These are phyloP conservation scores for Herpetotheres cachinnans DNA, from an alignment of 2,113 vertebrate genomes.

Conservation along the genomic window DNA sequence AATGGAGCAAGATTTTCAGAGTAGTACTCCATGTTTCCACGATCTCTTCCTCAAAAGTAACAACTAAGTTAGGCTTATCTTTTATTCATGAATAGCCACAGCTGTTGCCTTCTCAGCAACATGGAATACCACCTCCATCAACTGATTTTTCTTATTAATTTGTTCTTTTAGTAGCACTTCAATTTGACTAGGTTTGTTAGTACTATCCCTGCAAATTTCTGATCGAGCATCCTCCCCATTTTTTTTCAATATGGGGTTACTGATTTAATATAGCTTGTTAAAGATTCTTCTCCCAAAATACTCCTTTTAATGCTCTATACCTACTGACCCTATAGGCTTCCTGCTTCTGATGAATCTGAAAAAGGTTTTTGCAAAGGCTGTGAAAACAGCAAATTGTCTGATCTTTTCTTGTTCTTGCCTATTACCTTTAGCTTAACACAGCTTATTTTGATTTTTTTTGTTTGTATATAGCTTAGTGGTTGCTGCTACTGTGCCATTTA, in stretches of 20 bases:
- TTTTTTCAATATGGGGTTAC: background rate
- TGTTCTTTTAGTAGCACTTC: background rate
- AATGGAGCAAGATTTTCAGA: background rate
- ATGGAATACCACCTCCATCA: background rate
- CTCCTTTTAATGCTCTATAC: background rate
- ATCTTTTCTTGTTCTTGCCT: background rate
- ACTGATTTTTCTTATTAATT: background rate
- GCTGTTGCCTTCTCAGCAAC: background rate
- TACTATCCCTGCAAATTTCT: background rate
- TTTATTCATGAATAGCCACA: background rate
- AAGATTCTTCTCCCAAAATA: background rate
- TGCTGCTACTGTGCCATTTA: background rate
- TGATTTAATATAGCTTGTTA: background rate
- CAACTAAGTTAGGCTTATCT: background rate
- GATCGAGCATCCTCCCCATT: background rate
- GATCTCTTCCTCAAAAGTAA: background rate
- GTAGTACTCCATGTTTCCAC: background rate
- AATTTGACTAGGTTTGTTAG: background rate
- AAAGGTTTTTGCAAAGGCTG: background rate
- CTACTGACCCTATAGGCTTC: background rate
- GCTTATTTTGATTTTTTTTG: background rate
- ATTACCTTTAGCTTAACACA: background rate
- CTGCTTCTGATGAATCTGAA: background rate
- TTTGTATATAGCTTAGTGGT: background rate
- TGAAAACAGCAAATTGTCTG: background rate